Percentiles rank a stretch among this genome's conserved stretches.
These are phyloP conservation scores for Andrena bucephala DNA, from an alignment of 2,888 invertebrate species.

Conservation along the genomic window DNA sequence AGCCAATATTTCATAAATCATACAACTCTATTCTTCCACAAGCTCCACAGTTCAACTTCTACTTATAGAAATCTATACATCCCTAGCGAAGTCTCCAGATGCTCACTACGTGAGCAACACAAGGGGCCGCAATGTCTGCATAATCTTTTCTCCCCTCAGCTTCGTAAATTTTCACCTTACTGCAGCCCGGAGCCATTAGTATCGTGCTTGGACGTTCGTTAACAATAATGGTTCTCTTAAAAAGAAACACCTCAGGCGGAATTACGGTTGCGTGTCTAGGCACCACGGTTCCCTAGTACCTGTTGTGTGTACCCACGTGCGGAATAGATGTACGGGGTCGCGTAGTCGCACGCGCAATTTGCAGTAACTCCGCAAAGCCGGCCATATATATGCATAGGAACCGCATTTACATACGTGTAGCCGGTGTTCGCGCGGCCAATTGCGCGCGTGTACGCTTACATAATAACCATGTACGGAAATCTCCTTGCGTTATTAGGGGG, in stretches of 20 bases:
- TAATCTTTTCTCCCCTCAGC: not conserved
- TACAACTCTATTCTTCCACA: no score
- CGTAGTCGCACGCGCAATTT: conserved; percentile 64
- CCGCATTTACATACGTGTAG: conserved; percentile 70
- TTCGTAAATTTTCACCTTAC: conserved; percentile 19
- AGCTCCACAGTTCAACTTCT: no score
- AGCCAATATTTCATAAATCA: no score
- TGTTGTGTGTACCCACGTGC: conserved; percentile 43
- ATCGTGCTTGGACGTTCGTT: conserved; percentile 15
- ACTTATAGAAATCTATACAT: no score
- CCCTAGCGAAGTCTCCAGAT: no score
- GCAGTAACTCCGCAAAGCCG: conserved; percentile 64
- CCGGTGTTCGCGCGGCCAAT: conserved; percentile 69
- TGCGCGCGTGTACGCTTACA: conserved; percentile 61
- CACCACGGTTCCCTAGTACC: not conserved
- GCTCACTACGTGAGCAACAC: no score
- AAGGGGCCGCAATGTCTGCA: not conserved
- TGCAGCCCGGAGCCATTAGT: conserved; percentile 1
- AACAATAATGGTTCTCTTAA: conserved; percentile 36
- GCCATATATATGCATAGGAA: conserved; percentile 60
- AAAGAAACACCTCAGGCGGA: conserved; percentile 29
- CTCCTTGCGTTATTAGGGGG: conserved; percentile 41
- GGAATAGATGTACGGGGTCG: conserved; percentile 46
- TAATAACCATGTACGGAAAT: conserved; percentile 61
- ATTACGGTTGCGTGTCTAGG: conserved; percentile 31